phyloP scores from a whole-genome alignment of 2,797 vertebrate species.

The Choloepus didactylus region DNA sequence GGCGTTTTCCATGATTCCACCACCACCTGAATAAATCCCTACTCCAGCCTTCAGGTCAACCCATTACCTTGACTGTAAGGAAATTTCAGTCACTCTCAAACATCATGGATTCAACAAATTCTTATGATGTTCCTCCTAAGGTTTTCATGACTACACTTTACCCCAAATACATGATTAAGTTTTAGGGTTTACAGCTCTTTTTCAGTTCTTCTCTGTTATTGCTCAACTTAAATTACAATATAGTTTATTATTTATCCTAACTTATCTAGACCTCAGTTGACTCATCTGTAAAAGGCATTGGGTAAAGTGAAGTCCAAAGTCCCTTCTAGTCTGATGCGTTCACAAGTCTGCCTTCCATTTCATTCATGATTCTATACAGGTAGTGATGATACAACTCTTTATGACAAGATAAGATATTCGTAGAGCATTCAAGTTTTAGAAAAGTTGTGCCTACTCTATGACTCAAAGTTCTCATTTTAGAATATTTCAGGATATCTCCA shows the following conservation, averaged over 20 bases:
- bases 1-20: background rate
- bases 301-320: background rate
- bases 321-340: background rate
- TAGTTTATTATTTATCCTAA: conserved; percentile 27
- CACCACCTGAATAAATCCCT: conserved; percentile 10
- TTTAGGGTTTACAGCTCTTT: background rate
- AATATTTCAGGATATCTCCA: background rate
- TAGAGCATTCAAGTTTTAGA: background rate
- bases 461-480: conserved; percentile 6
- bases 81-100: background rate
- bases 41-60: background rate
- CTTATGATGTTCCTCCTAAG: background rate
- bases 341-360: background rate
- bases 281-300: conserved; percentile 27
- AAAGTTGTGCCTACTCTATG: background rate
- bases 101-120: background rate
- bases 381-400: background rate
- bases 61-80: background rate
- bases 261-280: conserved; percentile 39
- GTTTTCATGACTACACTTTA: background rate
- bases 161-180: conserved; percentile 23
- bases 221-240: background rate
- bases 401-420: conserved; percentile 5
- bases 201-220: background rate
- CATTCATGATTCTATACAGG: background rate